Evolutionary conservation across 1,140 invertebrate genomes (phyloP).

Genomic region (Radopholus similis): DNA sequence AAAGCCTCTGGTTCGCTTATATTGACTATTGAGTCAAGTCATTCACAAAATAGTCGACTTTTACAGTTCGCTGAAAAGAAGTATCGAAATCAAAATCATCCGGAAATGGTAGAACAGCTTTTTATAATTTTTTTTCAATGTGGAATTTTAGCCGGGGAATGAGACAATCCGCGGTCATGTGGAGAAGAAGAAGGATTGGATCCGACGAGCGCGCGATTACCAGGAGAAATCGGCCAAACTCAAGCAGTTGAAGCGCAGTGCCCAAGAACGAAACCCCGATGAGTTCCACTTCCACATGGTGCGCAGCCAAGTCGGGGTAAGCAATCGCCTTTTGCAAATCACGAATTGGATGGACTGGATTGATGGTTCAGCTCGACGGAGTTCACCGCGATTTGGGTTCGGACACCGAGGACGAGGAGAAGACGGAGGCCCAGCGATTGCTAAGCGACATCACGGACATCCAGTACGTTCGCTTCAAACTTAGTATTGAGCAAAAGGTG

Average conservation of each 20-base stretch:
- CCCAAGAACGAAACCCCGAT: conserved; percentile 89
- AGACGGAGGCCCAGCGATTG: conserved; percentile 76
- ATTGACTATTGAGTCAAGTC: not conserved
- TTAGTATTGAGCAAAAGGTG: conserved; percentile 75
- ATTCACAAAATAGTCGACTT: not conserved
- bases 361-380: conserved; percentile 62
- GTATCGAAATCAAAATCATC: not conserved
- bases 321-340: conserved; percentile 17
- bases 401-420: conserved; percentile 66
- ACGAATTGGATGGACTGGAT: not conserved
- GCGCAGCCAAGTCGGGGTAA: conserved; percentile 74
- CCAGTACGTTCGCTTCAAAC: conserved; percentile 80
- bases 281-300: conserved; percentile 99
- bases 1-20: too few species aligned
- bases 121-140: not conserved
- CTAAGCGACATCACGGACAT: conserved; percentile 86
- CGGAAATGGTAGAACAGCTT: not conserved
- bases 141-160: conserved; percentile 22
- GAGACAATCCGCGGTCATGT: conserved; percentile 61
- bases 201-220: conserved; percentile 71
- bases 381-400: conserved; percentile 69
- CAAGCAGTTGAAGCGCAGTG: conserved; percentile 76
- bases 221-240: conserved; percentile 74
- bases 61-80: not conserved
- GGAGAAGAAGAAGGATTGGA: conserved; percentile 95